A percentile compares a stretch with the other conserved stretches of the same genome.
Conservation (phyloP, 37 sponge, comb jelly and placozoan genomes). For the Amphimedon queenslandica region DNA sequence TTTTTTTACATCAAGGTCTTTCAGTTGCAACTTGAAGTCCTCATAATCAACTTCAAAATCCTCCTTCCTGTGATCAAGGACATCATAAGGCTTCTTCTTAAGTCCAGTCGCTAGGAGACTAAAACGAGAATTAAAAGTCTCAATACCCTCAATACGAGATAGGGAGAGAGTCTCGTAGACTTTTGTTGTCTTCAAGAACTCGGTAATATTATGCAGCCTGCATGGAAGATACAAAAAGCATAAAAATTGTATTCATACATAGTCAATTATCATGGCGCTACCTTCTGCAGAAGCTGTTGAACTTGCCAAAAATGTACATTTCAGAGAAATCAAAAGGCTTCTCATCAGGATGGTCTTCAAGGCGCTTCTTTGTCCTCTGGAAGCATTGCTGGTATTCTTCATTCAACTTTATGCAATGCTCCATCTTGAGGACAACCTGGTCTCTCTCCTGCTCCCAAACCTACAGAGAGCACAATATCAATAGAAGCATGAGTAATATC, state of each 20-base stretch:
- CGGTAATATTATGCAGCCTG: slow-evolving; percentile 78
- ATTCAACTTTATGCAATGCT: slow-evolving; percentile 80
- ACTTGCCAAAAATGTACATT: slow-evolving; percentile 99
- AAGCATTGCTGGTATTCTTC: slow-evolving; percentile 93
- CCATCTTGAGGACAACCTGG: slow-evolving; percentile 69
- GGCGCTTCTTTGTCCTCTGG: slow-evolving; percentile 84
- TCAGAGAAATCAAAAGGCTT: slow-evolving; percentile 96
- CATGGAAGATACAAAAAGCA: no score
- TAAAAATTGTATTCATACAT: no score
- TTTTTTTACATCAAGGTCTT: slow-evolving; percentile 56
- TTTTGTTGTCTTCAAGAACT: slow-evolving; percentile 61
- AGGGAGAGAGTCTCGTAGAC: slow-evolving; percentile 69
- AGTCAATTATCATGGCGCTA: no score
- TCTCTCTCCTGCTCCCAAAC: slow-evolving; percentile 91
- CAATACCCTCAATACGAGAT: slow-evolving; percentile 93
- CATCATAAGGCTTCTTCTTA: slow-evolving; percentile 93
- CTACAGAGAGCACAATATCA: neutral
- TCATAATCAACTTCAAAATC: slow-evolving; percentile 94
- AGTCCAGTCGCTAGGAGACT: slow-evolving; percentile 60
- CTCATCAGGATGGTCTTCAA: slow-evolving; percentile 85
- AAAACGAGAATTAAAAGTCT: slow-evolving; percentile 68
- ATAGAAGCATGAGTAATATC: neutral
- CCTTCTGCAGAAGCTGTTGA: slow-evolving; percentile 88
- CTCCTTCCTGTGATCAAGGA: slow-evolving; percentile 77
- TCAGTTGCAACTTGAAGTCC: slow-evolving; percentile 74